Evolutionary conservation across 2,797 vertebrate species (phyloP).

Genomic region (Arrhamphus sclerolepis): DNA sequence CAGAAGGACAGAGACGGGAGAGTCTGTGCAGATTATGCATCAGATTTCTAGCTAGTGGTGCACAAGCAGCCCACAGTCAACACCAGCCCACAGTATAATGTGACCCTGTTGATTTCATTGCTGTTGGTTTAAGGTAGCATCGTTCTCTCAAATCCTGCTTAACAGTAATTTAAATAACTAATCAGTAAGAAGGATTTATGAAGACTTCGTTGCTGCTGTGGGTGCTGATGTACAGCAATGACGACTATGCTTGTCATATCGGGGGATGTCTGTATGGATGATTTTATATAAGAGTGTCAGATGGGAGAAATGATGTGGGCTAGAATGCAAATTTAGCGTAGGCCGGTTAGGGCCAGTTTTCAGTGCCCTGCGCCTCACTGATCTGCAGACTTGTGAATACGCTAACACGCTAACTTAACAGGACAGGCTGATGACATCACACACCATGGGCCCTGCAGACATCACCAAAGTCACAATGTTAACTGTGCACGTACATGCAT

Average conservation of each 20-base stretch:
- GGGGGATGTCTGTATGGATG: conserved; percentile 43
- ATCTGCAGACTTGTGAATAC: conserved; percentile 74
- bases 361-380: conserved; percentile 62
- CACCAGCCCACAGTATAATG: conserved; percentile 48
- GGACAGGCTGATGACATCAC: conserved; percentile 83
- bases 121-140: conserved; percentile 36
- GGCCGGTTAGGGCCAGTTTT: conserved; percentile 71
- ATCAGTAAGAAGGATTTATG: conserved; percentile 25
- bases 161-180: conserved; percentile 34
- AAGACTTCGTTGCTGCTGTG: conserved; percentile 23
- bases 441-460: conserved; percentile 65
- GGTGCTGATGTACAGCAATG: conserved; percentile 45
- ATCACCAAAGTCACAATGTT: conserved; percentile 67
- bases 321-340: conserved; percentile 71
- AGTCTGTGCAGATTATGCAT: conserved; percentile 63
- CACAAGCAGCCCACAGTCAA: conserved; percentile 57
- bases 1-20: conserved; percentile 75
- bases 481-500: conserved; percentile 28
- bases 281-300: conserved; percentile 71
- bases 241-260: conserved; percentile 37
- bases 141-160: conserved; percentile 32
- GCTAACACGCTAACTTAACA: conserved; percentile 74
- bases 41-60: conserved; percentile 37
- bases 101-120: conserved; percentile 48
- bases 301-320: conserved; percentile 68